Evolutionary conservation across 2,797 vertebrate genomes (phyloP).

Genomic region (Distichodus sexfasciatus): DNA sequence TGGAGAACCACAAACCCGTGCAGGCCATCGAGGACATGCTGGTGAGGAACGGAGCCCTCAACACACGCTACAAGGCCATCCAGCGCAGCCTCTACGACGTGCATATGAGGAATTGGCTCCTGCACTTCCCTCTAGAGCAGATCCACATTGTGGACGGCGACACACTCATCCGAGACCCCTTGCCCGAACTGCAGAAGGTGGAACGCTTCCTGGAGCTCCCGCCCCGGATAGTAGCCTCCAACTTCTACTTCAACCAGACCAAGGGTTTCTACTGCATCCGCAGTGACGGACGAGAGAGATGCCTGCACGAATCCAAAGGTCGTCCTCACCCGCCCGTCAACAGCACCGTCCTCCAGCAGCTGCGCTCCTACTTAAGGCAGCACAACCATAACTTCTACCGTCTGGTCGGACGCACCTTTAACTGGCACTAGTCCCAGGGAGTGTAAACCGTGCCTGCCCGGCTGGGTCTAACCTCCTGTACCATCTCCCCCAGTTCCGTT

Average conservation of each 20-base stretch:
- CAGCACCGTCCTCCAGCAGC: constrained; percentile 83
- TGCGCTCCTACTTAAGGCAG: constrained; percentile 86
- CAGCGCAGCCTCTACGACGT: constrained; percentile 91
- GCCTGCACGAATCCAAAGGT: constrained; percentile 92
- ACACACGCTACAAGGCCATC: constrained; percentile 91
- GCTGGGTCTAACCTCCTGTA: not conserved
- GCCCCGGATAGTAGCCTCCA: constrained; percentile 85
- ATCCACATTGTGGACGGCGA: constrained; percentile 93
- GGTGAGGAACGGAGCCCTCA: constrained; percentile 86
- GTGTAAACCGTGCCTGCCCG: not conserved
- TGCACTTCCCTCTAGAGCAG: constrained; percentile 86
- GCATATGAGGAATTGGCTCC: constrained; percentile 91
- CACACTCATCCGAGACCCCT: constrained; percentile 84
- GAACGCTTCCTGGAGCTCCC: constrained; percentile 87
- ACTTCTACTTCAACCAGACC: constrained; percentile 97
- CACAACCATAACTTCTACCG: constrained; percentile 91
- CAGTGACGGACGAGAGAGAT: constrained; percentile 87
- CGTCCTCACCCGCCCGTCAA: constrained; percentile 88
- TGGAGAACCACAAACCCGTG: constrained; percentile 91
- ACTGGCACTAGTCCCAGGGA: constrained; percentile 79
- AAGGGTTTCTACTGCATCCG: constrained; percentile 95
- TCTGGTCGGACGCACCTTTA: constrained; percentile 88
- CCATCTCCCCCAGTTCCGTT: constrained; percentile 43
- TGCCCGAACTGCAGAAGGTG: constrained; percentile 89
- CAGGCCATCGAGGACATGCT: constrained; percentile 92